A percentile compares a stretch with the other conserved stretches of the same genome.
Evolutionary conservation across 1,140 invertebrate species (phyloP).

Genomic region (Sycophila sp.): DNA sequence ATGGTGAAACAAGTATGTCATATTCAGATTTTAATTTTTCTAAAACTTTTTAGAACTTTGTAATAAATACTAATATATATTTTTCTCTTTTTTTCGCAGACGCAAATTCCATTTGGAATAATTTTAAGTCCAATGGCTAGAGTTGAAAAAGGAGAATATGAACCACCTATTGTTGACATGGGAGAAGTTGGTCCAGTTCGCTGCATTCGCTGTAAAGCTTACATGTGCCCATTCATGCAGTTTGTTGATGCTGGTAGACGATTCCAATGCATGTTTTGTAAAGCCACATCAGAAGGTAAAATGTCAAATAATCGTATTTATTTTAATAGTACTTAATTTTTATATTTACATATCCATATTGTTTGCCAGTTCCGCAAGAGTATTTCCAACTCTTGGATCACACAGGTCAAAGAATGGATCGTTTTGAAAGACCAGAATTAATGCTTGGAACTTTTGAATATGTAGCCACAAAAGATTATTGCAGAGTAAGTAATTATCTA

Average conservation of each 20-base stretch:
- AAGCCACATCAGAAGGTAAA: conserved; percentile 90
- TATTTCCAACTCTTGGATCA: conserved; percentile 99
- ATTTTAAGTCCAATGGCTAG: conserved; percentile 93
- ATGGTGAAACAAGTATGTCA: conserved; percentile 83
- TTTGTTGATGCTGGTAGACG: conserved; percentile 96
- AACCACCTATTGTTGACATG: conserved; percentile 90
- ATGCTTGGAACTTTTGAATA: conserved; percentile 97
- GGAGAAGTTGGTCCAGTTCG: conserved; percentile 93
- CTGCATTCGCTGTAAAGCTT: conserved; percentile 97
- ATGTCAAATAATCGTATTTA: neutral
- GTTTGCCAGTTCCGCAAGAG: conserved; percentile 83
- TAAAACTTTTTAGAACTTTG: neutral
- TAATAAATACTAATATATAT: neutral
- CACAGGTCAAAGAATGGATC: conserved; percentile 90
- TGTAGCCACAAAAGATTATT: conserved; percentile 97
- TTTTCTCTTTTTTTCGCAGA: no score
- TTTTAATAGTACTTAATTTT: neutral
- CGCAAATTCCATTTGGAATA: conserved; percentile 91
- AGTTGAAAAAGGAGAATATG: conserved; percentile 75
- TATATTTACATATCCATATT: conserved; percentile 16
- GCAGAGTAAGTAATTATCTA: conserved; percentile 75
- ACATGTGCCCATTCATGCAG: conserved; percentile 99
- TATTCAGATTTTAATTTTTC: neutral
- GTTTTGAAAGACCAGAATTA: conserved; percentile 93
- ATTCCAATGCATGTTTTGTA: conserved; percentile 97